These are phyloP conservation scores for Platerodrilus igneus DNA, from an alignment of 2,888 invertebrate genomes.

Conservation along the genomic window DNA sequence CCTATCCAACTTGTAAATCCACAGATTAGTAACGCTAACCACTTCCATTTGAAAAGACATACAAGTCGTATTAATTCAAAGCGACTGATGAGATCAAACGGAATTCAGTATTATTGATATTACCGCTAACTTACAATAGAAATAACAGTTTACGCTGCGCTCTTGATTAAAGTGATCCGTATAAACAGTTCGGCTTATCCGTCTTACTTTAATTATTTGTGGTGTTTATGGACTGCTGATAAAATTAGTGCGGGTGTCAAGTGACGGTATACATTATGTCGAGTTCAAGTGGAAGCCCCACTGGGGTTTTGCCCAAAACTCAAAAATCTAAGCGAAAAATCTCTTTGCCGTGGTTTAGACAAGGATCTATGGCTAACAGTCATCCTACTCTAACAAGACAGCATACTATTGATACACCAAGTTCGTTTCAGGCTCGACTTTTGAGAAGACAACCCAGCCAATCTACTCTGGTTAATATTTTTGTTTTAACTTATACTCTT, in stretches of 20 bases:
- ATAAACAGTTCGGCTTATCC: too few species aligned
- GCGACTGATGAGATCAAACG: too few species aligned
- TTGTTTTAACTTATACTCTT: too few species aligned
- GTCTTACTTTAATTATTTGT: too few species aligned
- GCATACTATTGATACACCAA: slow-evolving; percentile 86
- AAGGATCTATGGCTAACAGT: slow-evolving; percentile 68
- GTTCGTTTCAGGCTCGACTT: slow-evolving; percentile 74
- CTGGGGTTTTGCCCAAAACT: slow-evolving; percentile 48
- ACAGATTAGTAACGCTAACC: slow-evolving; percentile 12
- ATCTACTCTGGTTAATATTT: slow-evolving; percentile 47
- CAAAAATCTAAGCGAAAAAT: slow-evolving; percentile 79
- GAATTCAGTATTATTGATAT: too few species aligned
- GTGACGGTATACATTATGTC: slow-evolving; percentile 30
- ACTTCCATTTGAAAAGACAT: slow-evolving; percentile 16
- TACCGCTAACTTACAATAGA: too few species aligned
- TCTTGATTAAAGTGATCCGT: too few species aligned
- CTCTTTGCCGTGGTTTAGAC: slow-evolving; percentile 85
- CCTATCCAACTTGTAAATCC: slow-evolving; percentile 13
- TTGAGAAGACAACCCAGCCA: slow-evolving; percentile 64
- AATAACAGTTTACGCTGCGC: too few species aligned
- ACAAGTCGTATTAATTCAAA: too few species aligned
- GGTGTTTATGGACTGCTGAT: neutral
- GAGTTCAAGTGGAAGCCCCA: slow-evolving; percentile 31
- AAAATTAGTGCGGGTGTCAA: too few species aligned
- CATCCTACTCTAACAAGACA: slow-evolving; percentile 76